These are phyloP conservation scores for Aphelocoma californica DNA, from an alignment of 2,797 vertebrate species.

Conservation along the genomic window DNA sequence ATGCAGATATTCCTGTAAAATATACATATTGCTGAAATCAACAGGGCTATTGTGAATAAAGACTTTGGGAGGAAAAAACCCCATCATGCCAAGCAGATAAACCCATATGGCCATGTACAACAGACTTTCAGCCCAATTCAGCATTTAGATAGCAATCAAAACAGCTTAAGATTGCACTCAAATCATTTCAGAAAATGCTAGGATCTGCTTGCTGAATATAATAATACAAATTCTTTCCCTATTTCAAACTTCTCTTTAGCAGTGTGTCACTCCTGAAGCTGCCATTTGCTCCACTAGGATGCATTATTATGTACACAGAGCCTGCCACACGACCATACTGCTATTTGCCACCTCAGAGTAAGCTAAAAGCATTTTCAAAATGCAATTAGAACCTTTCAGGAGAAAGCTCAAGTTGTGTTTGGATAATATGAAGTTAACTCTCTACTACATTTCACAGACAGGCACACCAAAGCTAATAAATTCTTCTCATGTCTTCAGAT, in stretches of 20 bases:
- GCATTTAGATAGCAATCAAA: background rate
- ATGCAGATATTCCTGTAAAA: background rate
- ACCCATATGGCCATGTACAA: background rate
- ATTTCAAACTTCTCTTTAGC: constrained; percentile 10
- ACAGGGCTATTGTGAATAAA: background rate
- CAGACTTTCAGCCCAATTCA: background rate
- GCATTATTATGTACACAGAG: constrained; percentile 26
- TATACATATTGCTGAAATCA: background rate
- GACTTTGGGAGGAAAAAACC: background rate
- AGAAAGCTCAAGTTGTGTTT: constrained; percentile 53
- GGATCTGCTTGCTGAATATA: background rate
- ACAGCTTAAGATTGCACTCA: background rate
- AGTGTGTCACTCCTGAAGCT: background rate
- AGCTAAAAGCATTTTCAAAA: constrained; percentile 55
- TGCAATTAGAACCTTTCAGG: constrained; percentile 61
- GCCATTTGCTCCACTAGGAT: constrained; percentile 39
- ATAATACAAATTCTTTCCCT: background rate
- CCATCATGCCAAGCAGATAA: background rate
- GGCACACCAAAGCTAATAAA: constrained; percentile 70
- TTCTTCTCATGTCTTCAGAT: constrained; percentile 70
- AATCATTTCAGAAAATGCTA: background rate
- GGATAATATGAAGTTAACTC: constrained; percentile 64
- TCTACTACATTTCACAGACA: constrained; percentile 56
- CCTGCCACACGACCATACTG: constrained; percentile 4
- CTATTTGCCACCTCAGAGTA: constrained; percentile 44